phyloP scores from a whole-genome alignment of 2,113 vertebrate genomes.

The Ranitomeya variabilis region DNA sequence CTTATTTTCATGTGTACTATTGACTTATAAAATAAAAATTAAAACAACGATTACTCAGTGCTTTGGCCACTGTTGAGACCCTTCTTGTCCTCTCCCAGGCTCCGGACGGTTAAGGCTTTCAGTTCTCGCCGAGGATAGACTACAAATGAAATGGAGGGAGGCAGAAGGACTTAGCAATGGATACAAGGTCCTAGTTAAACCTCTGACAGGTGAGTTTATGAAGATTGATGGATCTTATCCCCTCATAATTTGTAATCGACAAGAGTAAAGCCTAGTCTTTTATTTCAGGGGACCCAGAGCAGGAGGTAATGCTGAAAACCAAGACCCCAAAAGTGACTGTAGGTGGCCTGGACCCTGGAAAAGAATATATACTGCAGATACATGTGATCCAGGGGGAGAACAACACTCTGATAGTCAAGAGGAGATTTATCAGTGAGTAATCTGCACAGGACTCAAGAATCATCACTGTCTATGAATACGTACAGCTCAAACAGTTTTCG shows the following conservation, averaged over 20 bases:
- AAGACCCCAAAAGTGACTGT: constrained; percentile 86
- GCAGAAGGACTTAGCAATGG: constrained; percentile 79
- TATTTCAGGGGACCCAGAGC: constrained; percentile 80
- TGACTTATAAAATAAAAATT: too few species aligned
- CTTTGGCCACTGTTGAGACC: background rate
- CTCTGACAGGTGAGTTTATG: constrained; percentile 82
- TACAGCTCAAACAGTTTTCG: background rate
- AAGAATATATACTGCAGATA: constrained; percentile 85
- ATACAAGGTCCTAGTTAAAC: constrained; percentile 88
- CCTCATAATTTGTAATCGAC: background rate
- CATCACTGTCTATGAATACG: background rate
- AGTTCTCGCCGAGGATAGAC: constrained; percentile 85
- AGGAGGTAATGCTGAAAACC: constrained; percentile 92
- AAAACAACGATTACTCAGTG: too few species aligned
- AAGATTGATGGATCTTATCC: rapidly evolving
- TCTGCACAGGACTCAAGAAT: background rate
- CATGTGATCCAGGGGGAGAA: constrained; percentile 81
- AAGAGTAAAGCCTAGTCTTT: background rate
- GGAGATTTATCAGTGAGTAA: constrained; percentile 89
- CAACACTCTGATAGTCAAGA: constrained; percentile 82
- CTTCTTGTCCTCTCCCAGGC: constrained; percentile 57
- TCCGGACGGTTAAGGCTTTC: constrained; percentile 81
- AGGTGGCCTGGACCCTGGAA: constrained; percentile 83
- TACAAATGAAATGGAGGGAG: constrained; percentile 95
- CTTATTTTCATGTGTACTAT: too few species aligned